A percentile compares a stretch with the other conserved stretches of the same genome.
These are phyloP conservation scores for Streblospio benedicti DNA, from an alignment of 1,140 invertebrate genomes.

Conservation along the genomic window DNA sequence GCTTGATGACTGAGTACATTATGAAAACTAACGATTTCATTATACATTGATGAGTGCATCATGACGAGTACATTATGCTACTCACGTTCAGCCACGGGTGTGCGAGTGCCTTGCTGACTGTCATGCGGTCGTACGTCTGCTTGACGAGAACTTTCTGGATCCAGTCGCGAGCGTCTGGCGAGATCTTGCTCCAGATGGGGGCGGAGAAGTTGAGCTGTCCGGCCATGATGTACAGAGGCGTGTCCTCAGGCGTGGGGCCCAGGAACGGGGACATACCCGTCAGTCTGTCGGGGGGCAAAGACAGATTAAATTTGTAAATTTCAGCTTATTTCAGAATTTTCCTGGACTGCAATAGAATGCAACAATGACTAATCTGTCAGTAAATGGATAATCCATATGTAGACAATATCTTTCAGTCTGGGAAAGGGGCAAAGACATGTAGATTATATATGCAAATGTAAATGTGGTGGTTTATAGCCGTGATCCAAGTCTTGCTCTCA, in stretches of 20 bases:
- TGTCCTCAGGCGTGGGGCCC: slow-evolving; percentile 95
- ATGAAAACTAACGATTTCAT: background rate
- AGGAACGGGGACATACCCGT: slow-evolving; percentile 96
- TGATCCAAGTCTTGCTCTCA: too few species aligned
- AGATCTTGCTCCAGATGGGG: slow-evolving; percentile 77
- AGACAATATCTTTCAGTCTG: too few species aligned
- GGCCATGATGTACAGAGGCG: slow-evolving; percentile 85
- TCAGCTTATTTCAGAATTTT: background rate
- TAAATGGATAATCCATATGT: too few species aligned
- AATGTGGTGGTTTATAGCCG: too few species aligned
- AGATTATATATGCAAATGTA: too few species aligned
- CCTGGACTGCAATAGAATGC: slow-evolving; percentile 57
- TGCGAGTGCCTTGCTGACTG: slow-evolving; percentile 88
- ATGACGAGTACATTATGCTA: background rate
- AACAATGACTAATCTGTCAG: too few species aligned
- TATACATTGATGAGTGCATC: background rate
- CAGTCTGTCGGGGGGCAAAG: slow-evolving; percentile 52
- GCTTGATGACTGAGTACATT: slow-evolving; percentile 60
- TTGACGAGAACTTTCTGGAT: slow-evolving; percentile 83
- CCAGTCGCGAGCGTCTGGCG: slow-evolving; percentile 95
- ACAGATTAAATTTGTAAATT: too few species aligned
- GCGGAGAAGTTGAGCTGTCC: slow-evolving; percentile 98
- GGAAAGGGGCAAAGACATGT: too few species aligned
- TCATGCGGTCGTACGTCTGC: slow-evolving; percentile 93
- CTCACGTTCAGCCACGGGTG: slow-evolving; percentile 75